Percentiles rank a stretch among this genome's conserved stretches.
These are phyloP conservation scores for Drepanosiphum platanoidis DNA, from an alignment of 2,888 invertebrate genomes.

Conservation along the genomic window DNA sequence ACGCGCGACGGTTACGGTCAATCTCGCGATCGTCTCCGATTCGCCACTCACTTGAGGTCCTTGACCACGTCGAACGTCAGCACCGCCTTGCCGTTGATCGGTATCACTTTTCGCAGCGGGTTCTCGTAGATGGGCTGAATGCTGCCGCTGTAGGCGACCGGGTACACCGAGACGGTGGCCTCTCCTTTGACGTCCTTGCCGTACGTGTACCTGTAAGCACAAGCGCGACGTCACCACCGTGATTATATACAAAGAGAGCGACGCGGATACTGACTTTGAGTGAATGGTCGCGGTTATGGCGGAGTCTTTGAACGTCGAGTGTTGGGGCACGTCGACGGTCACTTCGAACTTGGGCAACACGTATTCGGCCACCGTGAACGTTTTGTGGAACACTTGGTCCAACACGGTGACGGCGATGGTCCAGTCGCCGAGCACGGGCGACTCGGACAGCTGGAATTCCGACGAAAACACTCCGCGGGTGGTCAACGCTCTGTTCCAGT, in stretches of 20 bases:
- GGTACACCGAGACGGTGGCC: constrained; percentile 84
- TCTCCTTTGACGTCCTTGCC: constrained; percentile 89
- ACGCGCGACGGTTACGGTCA: too few species aligned
- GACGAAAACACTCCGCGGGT: constrained; percentile 80
- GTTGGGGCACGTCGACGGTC: constrained; percentile 81
- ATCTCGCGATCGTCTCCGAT: not conserved
- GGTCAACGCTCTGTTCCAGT: constrained; percentile 77
- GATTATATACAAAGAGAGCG: not conserved
- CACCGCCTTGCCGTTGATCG: constrained; percentile 79
- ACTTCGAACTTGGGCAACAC: constrained; percentile 94
- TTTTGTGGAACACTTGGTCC: constrained; percentile 76
- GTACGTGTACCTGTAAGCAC: constrained; percentile 78
- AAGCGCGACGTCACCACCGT: not conserved
- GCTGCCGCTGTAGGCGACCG: constrained; percentile 81
- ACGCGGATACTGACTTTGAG: constrained; percentile 76
- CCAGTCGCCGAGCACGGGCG: constrained; percentile 90
- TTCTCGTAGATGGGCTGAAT: constrained; percentile 81
- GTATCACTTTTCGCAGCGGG: constrained; percentile 71
- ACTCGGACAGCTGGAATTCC: constrained; percentile 80
- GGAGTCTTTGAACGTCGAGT: constrained; percentile 83
- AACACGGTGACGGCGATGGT: constrained; percentile 77
- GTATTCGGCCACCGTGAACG: constrained; percentile 87
- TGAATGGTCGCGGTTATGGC: constrained; percentile 81
- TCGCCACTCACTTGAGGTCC: constrained; percentile 71
- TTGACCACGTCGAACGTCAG: constrained; percentile 81